Conservation (phyloP, 1,140 invertebrate genomes). For the Meteorus sp. region DNA sequence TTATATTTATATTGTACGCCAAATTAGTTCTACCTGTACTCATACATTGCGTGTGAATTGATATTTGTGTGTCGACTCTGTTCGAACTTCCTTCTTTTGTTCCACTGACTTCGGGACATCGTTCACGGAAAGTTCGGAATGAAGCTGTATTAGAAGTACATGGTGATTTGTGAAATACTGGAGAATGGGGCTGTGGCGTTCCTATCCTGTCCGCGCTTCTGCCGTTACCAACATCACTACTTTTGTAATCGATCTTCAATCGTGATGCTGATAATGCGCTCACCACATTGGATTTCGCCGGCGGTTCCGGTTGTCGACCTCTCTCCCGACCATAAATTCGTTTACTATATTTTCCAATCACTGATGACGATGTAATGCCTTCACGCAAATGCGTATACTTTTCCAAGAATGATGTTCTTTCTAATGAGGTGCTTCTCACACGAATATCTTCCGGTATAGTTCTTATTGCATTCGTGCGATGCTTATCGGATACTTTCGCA, state of each 20-base stretch:
- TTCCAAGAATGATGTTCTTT: slow-evolving; percentile 43
- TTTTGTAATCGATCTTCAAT: slow-evolving; percentile 37
- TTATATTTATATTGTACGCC: too few relatives aligned
- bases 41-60: slow-evolving; percentile 39
- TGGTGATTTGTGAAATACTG: slow-evolving; percentile 39
- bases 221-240: too few relatives aligned
- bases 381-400: slow-evolving; percentile 44
- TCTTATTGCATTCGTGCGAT: slow-evolving; percentile 40
- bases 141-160: slow-evolving; percentile 39
- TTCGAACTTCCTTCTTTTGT: slow-evolving; percentile 41
- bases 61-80: slow-evolving; percentile 41
- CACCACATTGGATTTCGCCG: slow-evolving; percentile 23
- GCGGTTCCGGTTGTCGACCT: slow-evolving; percentile 45
- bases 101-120: slow-evolving; percentile 46
- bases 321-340: slow-evolving; percentile 44
- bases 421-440: slow-evolving; percentile 43
- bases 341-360: slow-evolving; percentile 48
- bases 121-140: slow-evolving; percentile 44
- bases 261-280: slow-evolving; percentile 46
- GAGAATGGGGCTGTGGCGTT: too few relatives aligned
- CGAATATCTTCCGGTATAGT: slow-evolving; percentile 44
- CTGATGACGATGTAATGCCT: slow-evolving; percentile 45
- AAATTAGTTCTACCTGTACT: slow-evolving; percentile 38
- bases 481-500: slow-evolving; percentile 46
- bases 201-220: slow-evolving; percentile 41